These are phyloP conservation scores for Dicyrtomina minuta DNA, from an alignment of 2,888 invertebrate species.

Conservation along the genomic window DNA sequence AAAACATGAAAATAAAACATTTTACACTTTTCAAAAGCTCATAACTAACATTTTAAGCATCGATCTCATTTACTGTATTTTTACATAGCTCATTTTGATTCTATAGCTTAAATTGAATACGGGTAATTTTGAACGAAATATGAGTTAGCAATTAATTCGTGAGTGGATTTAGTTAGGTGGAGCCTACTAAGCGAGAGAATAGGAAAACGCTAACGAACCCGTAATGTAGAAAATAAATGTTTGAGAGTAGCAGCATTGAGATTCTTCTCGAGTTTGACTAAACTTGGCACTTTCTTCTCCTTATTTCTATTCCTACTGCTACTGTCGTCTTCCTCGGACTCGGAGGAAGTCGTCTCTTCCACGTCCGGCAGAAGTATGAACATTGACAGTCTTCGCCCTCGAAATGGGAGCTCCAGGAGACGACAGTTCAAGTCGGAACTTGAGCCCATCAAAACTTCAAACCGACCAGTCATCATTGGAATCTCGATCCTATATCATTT, in stretches of 20 bases:
- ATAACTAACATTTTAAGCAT: too few relatives aligned
- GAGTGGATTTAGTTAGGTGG: too few relatives aligned
- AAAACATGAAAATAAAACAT: too few relatives aligned
- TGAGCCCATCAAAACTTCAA: conserved; percentile 55
- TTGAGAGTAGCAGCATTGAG: conserved; percentile 56
- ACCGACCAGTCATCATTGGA: conserved; percentile 57
- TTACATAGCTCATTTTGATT: too few relatives aligned
- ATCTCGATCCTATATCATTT: conserved; percentile 54
- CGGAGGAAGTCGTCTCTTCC: conserved; percentile 35
- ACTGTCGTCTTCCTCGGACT: conserved; percentile 26
- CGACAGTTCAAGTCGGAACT: conserved; percentile 55
- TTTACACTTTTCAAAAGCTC: too few relatives aligned
- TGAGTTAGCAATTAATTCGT: too few relatives aligned
- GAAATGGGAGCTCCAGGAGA: conserved; percentile 56
- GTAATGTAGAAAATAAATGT: conserved; percentile 44
- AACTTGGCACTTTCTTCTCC: conserved; percentile 39
- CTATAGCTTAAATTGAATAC: too few relatives aligned
- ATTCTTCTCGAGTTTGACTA: conserved; percentile 54
- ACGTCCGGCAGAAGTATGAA: conserved; percentile 56
- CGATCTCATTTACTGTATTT: too few relatives aligned
- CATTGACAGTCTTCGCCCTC: conserved; percentile 55
- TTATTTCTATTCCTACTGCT: background rate
- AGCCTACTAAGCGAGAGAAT: too few relatives aligned
- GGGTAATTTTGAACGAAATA: too few relatives aligned
- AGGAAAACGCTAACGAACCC: background rate